Evolutionary conservation across 2,888 invertebrate species (phyloP).

Genomic region (Oscheius myriophilus): DNA sequence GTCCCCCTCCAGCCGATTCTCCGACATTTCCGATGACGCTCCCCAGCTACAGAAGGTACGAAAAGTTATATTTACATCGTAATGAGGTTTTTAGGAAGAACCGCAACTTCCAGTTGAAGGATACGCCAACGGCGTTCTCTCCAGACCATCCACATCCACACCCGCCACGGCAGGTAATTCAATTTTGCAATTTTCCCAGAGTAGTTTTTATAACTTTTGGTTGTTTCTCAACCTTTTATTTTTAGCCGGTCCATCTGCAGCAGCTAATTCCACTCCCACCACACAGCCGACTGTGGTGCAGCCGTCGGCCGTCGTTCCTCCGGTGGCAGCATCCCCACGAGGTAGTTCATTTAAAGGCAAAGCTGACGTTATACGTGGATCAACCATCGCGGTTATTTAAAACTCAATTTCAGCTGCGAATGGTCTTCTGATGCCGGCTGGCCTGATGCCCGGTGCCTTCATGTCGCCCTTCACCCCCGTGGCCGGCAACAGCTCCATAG

Average conservation of each 20-base stretch:
- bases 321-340: slow-evolving; percentile 20
- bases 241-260: neutral
- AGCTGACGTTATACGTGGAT: too few relatives aligned
- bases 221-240: neutral
- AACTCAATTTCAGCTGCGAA: slow-evolving; percentile 2
- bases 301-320: slow-evolving; percentile 18
- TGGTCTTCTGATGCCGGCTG: slow-evolving; percentile 18
- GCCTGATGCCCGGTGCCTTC: neutral
- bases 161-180: neutral
- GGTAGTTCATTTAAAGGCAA: slow-evolving; percentile 1
- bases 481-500: slow-evolving; percentile 4
- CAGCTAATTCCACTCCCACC: neutral
- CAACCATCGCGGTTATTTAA: neutral
- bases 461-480: slow-evolving; percentile 13
- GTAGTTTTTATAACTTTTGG: neutral
- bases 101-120: neutral
- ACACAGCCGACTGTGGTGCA: slow-evolving; percentile 6
- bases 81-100: slow-evolving; percentile 11
- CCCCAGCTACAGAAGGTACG: slow-evolving; percentile 17
- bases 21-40: slow-evolving; percentile 24
- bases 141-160: slow-evolving; percentile 16
- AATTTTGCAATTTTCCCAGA: neutral
- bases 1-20: slow-evolving; percentile 2
- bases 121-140: neutral
- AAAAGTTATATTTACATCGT: neutral